phyloP scores from a whole-genome alignment of 2,113 vertebrate species.

The Tychaedon coryphoeus region DNA sequence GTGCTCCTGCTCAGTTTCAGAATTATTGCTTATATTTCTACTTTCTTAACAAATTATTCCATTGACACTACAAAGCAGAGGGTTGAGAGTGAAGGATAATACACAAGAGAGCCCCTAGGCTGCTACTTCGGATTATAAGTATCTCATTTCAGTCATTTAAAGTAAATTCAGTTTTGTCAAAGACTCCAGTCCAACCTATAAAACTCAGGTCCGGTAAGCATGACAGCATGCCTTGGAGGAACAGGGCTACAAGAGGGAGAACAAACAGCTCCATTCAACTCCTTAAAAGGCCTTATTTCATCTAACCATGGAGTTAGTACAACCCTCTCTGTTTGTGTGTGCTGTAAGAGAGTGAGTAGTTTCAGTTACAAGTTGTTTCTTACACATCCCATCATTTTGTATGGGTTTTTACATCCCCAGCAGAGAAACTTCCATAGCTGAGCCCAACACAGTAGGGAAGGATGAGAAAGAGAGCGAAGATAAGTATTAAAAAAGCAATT shows the following conservation, averaged over 20 bases:
- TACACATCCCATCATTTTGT: neutral
- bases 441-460: neutral
- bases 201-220: conserved; percentile 9
- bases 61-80: conserved; percentile 42
- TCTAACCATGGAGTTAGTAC: neutral
- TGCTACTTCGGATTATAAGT: conserved; percentile 57
- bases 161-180: conserved; percentile 55
- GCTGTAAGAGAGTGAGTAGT: neutral
- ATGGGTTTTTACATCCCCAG: neutral
- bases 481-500: neutral
- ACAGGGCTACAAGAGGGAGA: neutral
- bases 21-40: conserved; percentile 43
- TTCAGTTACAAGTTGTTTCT: neutral
- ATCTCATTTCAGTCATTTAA: conserved; percentile 63
- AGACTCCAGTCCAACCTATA: conserved; percentile 45
- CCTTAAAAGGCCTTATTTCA: conserved; percentile 31
- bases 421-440: neutral
- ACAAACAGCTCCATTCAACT: conserved; percentile 19
- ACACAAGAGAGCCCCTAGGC: conserved; percentile 51
- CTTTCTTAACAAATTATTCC: conserved; percentile 57
- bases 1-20: neutral
- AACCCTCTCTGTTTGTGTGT: neutral
- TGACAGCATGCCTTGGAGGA: conserved; percentile 31
- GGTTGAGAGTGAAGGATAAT: conserved; percentile 37
- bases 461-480: neutral